Conservation (phyloP, 1,140 invertebrate species). For the Nymphalis io region DNA sequence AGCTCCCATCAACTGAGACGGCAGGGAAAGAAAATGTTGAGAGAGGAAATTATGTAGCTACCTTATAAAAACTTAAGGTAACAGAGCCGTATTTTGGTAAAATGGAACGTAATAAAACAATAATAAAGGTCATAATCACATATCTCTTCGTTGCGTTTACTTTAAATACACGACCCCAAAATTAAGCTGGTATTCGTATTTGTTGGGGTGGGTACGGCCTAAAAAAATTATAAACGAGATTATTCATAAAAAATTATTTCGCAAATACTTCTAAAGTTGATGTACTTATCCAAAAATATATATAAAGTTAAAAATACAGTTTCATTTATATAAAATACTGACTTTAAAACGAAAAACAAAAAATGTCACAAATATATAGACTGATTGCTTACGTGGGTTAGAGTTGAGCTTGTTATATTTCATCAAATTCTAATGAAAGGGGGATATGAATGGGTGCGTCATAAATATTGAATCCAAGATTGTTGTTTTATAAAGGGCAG, state of each 20-base stretch:
- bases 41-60: constrained; percentile 17
- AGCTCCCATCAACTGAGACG: constrained; percentile 21
- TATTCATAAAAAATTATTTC: neutral
- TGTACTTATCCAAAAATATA: no score
- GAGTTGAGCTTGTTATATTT: constrained; percentile 28
- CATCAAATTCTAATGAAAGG: constrained; percentile 24
- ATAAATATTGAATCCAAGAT: constrained; percentile 28
- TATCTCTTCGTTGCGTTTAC: neutral
- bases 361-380: constrained; percentile 16
- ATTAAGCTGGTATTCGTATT: neutral
- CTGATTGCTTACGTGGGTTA: constrained; percentile 22
- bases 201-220: neutral
- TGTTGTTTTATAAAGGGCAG: constrained; percentile 29
- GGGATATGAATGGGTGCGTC: constrained; percentile 20
- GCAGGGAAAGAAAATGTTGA: constrained; percentile 13
- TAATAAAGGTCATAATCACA: neutral
- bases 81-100: neutral
- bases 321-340: no score
- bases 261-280: neutral
- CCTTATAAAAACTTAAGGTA: constrained; percentile 2
- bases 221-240: neutral
- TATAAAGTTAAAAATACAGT: no score
- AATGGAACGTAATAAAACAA: neutral
- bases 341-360: neutral
- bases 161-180: neutral